phyloP scores from a whole-genome alignment of 1,140 invertebrate genomes.

The Sarcophaga bullata region DNA sequence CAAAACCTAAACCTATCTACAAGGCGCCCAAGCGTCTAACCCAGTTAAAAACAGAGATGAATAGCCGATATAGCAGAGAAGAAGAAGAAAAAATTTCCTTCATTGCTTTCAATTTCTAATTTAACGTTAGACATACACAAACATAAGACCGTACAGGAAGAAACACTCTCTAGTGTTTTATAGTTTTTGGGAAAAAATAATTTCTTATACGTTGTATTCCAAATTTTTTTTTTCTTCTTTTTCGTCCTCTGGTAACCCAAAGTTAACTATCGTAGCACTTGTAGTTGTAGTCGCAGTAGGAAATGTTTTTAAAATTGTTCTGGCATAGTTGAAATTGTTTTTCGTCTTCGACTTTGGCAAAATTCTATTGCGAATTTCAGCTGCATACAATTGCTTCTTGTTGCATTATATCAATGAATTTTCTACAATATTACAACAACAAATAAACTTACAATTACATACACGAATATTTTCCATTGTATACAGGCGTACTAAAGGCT shows the following conservation, averaged over 20 bases:
- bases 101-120: not conserved
- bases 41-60: not conserved
- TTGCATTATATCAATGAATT: constrained; percentile 27
- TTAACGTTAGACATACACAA: too few relatives aligned
- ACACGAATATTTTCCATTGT: not conserved
- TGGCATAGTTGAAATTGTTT: constrained; percentile 19
- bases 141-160: not conserved
- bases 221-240: too few relatives aligned
- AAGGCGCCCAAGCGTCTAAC: not conserved
- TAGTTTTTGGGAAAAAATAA: not conserved
- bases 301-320: not conserved
- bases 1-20: too few relatives aligned
- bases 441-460: not conserved
- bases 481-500: not conserved
- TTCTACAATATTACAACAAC: not conserved
- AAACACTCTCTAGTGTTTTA: constrained; percentile 24
- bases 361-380: not conserved
- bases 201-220: too few relatives aligned
- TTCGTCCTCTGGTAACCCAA: too few relatives aligned
- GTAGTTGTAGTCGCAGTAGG: not conserved
- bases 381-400: not conserved
- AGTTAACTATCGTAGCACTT: too few relatives aligned
- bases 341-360: not conserved
- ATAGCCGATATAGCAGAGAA: too few relatives aligned
- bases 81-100: not conserved